These are phyloP conservation scores for Cordilura impudica DNA, from an alignment of 2,888 invertebrate species.

Conservation along the genomic window DNA sequence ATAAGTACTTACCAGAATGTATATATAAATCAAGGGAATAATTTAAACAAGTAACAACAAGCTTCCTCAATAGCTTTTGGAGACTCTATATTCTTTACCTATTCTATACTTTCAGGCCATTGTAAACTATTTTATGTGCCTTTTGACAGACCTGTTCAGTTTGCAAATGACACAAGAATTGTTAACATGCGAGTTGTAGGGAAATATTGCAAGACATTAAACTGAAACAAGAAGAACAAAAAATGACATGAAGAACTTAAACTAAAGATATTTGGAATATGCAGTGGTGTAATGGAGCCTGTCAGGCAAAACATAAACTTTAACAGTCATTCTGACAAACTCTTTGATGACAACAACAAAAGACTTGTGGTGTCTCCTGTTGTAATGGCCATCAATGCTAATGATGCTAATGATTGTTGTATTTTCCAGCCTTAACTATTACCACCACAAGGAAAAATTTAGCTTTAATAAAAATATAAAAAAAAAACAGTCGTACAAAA, in stretches of 20 bases:
- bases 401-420: slow-evolving; percentile 65
- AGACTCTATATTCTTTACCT: neutral
- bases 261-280: slow-evolving; percentile 56
- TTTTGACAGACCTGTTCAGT: slow-evolving; percentile 62
- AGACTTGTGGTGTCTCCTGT: slow-evolving; percentile 52
- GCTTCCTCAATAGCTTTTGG: slow-evolving; percentile 51
- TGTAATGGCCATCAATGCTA: slow-evolving; percentile 64
- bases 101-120: slow-evolving; percentile 48
- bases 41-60: slow-evolving; percentile 52
- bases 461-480: too few species aligned
- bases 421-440: slow-evolving; percentile 49
- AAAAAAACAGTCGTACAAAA: slow-evolving; percentile 39
- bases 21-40: slow-evolving; percentile 60
- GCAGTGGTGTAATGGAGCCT: slow-evolving; percentile 65
- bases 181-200: neutral
- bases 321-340: slow-evolving; percentile 64
- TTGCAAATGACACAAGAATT: slow-evolving; percentile 51
- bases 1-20: too few species aligned
- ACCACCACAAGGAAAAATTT: too few species aligned
- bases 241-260: slow-evolving; percentile 8
- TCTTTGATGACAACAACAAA: slow-evolving; percentile 48
- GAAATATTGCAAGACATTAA: slow-evolving; percentile 3
- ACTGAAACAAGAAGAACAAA: neutral
- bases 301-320: slow-evolving; percentile 66
- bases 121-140: slow-evolving; percentile 60